phyloP scores from a whole-genome alignment of 2,888 invertebrate genomes.

The Drosophila algonquin region DNA sequence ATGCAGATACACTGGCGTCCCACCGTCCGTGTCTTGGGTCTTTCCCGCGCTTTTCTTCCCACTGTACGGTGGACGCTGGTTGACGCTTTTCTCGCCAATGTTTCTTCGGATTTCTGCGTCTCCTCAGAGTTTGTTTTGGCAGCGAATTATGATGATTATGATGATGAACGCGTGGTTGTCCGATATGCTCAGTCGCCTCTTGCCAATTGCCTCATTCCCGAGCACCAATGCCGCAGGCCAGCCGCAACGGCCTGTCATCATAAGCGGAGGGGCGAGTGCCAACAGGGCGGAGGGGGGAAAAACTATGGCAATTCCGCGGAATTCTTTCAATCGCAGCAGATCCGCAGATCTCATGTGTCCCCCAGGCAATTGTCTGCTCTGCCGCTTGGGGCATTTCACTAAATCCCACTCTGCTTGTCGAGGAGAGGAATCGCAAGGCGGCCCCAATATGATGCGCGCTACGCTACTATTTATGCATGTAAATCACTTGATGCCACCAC shows the following conservation, averaged over 20 bases:
- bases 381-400: slow-evolving; percentile 38
- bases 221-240: not conserved
- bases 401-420: slow-evolving; percentile 38
- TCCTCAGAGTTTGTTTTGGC: slow-evolving; percentile 50
- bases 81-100: slow-evolving; percentile 48
- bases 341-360: slow-evolving; percentile 16
- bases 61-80: slow-evolving; percentile 23
- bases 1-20: not conserved
- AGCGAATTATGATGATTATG: slow-evolving; percentile 82
- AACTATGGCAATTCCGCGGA: slow-evolving; percentile 63
- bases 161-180: slow-evolving; percentile 80
- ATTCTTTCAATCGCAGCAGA: slow-evolving; percentile 46
- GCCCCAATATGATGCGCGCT: slow-evolving; percentile 15
- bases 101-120: slow-evolving; percentile 40
- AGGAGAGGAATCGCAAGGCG: slow-evolving; percentile 19
- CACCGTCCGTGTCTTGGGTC: too few species aligned
- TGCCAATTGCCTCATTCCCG: slow-evolving; percentile 58
- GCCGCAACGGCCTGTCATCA: slow-evolving; percentile 56
- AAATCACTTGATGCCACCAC: slow-evolving; percentile 63
- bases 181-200: slow-evolving; percentile 67
- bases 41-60: slow-evolving; percentile 1
- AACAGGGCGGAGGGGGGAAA: slow-evolving; percentile 21
- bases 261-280: slow-evolving; percentile 21
- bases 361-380: slow-evolving; percentile 71
- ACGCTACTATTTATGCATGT: slow-evolving; percentile 28